phyloP scores from a whole-genome alignment of 2,888 invertebrate species.

The Protodeltote pygarga region DNA sequence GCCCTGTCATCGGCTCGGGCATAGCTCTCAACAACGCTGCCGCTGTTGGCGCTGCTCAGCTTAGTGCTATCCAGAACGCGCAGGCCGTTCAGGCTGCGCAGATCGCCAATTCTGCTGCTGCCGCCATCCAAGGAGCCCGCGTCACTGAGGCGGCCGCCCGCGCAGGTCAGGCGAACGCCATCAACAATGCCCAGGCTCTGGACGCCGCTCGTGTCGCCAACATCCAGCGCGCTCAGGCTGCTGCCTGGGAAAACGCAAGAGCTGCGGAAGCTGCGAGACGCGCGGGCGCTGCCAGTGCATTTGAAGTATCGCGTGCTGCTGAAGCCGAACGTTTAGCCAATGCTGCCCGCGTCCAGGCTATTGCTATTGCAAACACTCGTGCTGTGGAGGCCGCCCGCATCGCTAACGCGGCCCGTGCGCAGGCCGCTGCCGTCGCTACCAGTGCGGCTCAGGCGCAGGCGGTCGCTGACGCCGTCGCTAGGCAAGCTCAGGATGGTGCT shows the following conservation, averaged over 20 bases:
- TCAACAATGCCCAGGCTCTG: slow-evolving; percentile 78
- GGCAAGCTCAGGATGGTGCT: slow-evolving; percentile 73
- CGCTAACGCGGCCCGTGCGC: slow-evolving; percentile 61
- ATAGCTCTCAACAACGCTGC: slow-evolving; percentile 76
- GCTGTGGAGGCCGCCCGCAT: slow-evolving; percentile 80
- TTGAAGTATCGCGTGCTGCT: slow-evolving; percentile 53
- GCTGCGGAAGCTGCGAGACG: slow-evolving; percentile 78
- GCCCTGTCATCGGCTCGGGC: slow-evolving; percentile 60
- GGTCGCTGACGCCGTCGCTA: slow-evolving; percentile 46
- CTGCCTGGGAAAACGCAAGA: slow-evolving; percentile 78
- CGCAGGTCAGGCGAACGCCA: slow-evolving; percentile 75
- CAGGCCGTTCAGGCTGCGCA: slow-evolving; percentile 79
- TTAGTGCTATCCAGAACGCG: slow-evolving; percentile 81
- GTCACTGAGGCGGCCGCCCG: slow-evolving; percentile 77
- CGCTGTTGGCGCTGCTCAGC: slow-evolving; percentile 77
- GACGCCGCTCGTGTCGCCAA: slow-evolving; percentile 79
- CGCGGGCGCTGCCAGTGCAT: slow-evolving; percentile 46
- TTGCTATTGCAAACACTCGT: slow-evolving; percentile 78
- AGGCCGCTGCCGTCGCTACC: slow-evolving; percentile 46
- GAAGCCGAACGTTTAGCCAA: slow-evolving; percentile 68
- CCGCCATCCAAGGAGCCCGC: slow-evolving; percentile 80
- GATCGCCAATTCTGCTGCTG: slow-evolving; percentile 78
- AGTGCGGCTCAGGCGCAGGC: slow-evolving; percentile 56
- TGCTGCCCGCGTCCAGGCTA: slow-evolving; percentile 78
- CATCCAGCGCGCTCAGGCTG: slow-evolving; percentile 80